Percentiles rank a stretch among this genome's conserved stretches.
Evolutionary conservation across 2,113 vertebrate species (phyloP).

Genomic region (Nothobranchius furzeri): DNA sequence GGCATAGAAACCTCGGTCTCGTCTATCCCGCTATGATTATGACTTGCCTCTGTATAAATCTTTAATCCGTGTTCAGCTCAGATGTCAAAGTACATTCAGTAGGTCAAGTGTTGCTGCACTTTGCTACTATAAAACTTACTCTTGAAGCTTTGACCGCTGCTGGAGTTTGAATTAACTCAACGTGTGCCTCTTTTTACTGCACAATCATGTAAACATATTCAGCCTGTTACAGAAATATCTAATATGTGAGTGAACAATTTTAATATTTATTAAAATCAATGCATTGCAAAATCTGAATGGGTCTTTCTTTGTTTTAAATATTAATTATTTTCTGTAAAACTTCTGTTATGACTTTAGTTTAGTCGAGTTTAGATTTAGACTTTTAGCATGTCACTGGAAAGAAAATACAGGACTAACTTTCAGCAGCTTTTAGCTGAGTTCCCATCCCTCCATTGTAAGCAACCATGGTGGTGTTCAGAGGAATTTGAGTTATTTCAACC

Average conservation of each 20-base stretch:
- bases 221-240: conserved; percentile 21
- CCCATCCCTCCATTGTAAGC: conserved; percentile 15
- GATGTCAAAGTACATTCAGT: conserved; percentile 29
- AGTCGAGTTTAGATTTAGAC: not conserved
- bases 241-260: conserved; percentile 48
- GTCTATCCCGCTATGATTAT: too few relatives aligned
- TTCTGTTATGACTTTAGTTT: not conserved
- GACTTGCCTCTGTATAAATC: conserved; percentile 20
- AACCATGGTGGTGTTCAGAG: conserved; percentile 14
- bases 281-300: conserved; percentile 31
- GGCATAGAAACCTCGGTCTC: too few relatives aligned
- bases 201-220: conserved; percentile 10
- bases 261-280: conserved; percentile 57
- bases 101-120: conserved; percentile 24
- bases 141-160: conserved; percentile 43
- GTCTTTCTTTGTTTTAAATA: conserved; percentile 3
- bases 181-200: conserved; percentile 57
- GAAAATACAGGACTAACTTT: conserved; percentile 16
- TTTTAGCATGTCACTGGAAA: conserved; percentile 1
- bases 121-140: conserved; percentile 5
- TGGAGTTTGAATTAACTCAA: conserved; percentile 1
- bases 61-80: conserved; percentile 21
- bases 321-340: too few relatives aligned
- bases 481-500: not conserved
- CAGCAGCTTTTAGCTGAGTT: conserved; percentile 5